A percentile compares a stretch with the other conserved stretches of the same genome.
phyloP scores from a whole-genome alignment of 2,888 invertebrate species.

The Argyresthia albistria region DNA sequence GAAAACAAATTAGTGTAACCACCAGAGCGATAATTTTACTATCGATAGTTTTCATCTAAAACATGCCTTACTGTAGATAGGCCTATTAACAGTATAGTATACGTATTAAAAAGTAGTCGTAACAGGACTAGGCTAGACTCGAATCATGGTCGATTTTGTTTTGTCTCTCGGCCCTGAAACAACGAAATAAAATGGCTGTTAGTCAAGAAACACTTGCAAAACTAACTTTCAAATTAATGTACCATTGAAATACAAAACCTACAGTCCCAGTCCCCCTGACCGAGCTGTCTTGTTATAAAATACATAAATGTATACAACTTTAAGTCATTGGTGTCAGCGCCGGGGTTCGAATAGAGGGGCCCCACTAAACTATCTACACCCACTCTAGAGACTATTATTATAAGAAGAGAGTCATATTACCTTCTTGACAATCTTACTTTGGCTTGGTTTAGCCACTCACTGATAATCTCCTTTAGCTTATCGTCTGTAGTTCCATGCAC shows the following conservation, averaged over 20 bases:
- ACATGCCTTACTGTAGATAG: too few species aligned
- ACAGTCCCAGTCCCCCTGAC: background rate
- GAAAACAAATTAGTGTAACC: too few species aligned
- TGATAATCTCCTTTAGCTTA: slow-evolving; percentile 4
- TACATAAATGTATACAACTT: background rate
- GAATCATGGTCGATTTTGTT: background rate
- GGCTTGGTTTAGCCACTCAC: slow-evolving; percentile 7
- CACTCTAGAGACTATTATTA: background rate
- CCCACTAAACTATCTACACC: background rate
- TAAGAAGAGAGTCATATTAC: slow-evolving; percentile 4
- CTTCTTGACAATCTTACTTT: slow-evolving; percentile 6
- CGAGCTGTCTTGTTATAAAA: background rate
- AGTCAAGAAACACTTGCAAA: background rate
- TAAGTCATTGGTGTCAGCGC: background rate
- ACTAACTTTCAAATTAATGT: background rate
- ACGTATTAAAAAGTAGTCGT: too few species aligned
- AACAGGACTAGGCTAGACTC: too few species aligned
- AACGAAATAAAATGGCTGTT: background rate
- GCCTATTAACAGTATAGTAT: too few species aligned
- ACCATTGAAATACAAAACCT: background rate
- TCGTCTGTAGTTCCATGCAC: slow-evolving; percentile 4
- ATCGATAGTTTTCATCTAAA: too few species aligned
- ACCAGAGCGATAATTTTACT: too few species aligned
- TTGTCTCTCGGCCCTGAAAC: background rate
- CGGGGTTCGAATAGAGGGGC: background rate